Conservation (phyloP, 2,113 vertebrate genomes). For the human (Homo sapiens) region DNA sequence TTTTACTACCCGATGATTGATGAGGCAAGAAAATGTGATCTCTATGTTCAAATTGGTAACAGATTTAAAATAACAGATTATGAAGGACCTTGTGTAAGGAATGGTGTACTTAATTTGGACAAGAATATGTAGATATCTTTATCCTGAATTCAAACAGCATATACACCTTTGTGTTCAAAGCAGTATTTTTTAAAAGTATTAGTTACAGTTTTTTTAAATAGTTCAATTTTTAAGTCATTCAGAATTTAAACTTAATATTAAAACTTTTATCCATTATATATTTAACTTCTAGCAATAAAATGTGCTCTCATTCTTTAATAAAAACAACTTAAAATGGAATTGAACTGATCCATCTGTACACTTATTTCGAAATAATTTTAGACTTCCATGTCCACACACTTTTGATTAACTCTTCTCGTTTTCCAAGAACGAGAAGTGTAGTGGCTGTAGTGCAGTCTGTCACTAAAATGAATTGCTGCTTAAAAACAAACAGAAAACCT, state of each 20-base stretch:
- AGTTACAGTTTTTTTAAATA: slow-evolving; percentile 28
- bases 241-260: slow-evolving; percentile 20
- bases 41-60: neutral
- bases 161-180: neutral
- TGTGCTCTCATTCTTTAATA: neutral
- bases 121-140: neutral
- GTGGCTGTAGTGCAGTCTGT: neutral
- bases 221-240: neutral
- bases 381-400: neutral
- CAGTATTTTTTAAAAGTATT: neutral
- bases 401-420: neutral
- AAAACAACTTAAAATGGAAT: slow-evolving; percentile 23
- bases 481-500: neutral
- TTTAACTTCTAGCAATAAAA: slow-evolving; percentile 33
- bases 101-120: neutral
- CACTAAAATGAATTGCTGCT: neutral
- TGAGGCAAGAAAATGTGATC: slow-evolving; percentile 34
- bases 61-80: neutral
- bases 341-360: neutral
- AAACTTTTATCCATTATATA: neutral
- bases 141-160: neutral
- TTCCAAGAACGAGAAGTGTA: neutral
- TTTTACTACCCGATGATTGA: neutral
- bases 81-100: neutral
- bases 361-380: slow-evolving; percentile 27